Evolutionary conservation across 1,140 invertebrate genomes (phyloP).

Genomic region (Andricus grossulariae): DNA sequence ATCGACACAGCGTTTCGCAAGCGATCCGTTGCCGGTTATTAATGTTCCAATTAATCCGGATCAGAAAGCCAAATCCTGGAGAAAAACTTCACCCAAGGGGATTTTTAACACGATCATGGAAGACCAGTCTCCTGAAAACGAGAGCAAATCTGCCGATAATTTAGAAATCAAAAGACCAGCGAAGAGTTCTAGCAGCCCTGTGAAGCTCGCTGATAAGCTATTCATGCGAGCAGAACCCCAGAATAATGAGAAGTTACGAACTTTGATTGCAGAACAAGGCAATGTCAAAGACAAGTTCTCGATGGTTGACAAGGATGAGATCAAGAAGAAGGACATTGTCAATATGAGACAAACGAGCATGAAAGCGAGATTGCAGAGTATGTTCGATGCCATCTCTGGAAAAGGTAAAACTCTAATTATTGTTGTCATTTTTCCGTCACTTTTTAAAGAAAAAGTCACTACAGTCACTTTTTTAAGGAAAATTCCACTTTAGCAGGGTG

Average conservation of each 20-base stretch:
- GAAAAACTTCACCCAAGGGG: slow-evolving; percentile 37
- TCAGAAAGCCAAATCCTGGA: slow-evolving; percentile 1
- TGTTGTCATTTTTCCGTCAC: too few relatives aligned
- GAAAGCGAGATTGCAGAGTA: slow-evolving; percentile 69
- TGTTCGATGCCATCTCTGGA: slow-evolving; percentile 74
- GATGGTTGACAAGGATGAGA: slow-evolving; percentile 67
- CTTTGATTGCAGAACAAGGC: slow-evolving; percentile 65
- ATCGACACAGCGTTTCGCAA: slow-evolving; percentile 30
- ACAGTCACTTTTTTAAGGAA: too few relatives aligned
- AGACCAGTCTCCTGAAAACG: not conserved
- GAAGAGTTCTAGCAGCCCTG: slow-evolving; percentile 19
- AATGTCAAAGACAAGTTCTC: slow-evolving; percentile 63
- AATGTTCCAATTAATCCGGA: slow-evolving; percentile 28
- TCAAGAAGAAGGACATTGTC: slow-evolving; percentile 69
- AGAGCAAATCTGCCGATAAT: slow-evolving; percentile 22
- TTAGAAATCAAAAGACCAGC: slow-evolving; percentile 32
- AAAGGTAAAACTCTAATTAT: slow-evolving; percentile 61
- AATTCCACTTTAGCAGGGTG: too few relatives aligned
- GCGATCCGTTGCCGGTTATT: not conserved
- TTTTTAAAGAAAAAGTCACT: too few relatives aligned
- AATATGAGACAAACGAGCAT: slow-evolving; percentile 72
- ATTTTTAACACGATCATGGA: not conserved
- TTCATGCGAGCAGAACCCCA: slow-evolving; percentile 72
- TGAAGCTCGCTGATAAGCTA: slow-evolving; percentile 66
- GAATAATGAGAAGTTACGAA: slow-evolving; percentile 67